Evolutionary conservation across 2,113 vertebrate species (phyloP), one percentile per base, ranked within the genome.

Genomic region (Amphiprion percula): DNA sequence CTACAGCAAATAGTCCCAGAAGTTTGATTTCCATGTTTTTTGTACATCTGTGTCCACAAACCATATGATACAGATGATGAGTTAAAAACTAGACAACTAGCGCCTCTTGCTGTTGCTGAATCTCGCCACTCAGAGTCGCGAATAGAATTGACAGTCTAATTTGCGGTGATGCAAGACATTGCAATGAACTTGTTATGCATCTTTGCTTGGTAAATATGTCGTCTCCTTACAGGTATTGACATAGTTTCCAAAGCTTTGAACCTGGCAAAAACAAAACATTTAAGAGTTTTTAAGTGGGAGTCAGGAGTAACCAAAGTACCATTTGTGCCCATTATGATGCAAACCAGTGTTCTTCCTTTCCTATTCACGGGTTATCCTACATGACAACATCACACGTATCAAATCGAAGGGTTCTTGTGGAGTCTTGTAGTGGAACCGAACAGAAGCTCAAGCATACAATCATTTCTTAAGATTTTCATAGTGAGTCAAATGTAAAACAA

Each of bases 161-260:
- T 88, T 73, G 33, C n/a, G 12, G 68, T 93, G 92, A 94, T 92
- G 92, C 92, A 94, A 94, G 68, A 26, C 61, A 59, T 50, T 71
- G 93, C 87, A 94, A 94, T 53, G 63, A 56, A 66, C 78, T 82
- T 79, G 71, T 90, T 90, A 81, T 87, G 84, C 74, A 68, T 90
- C 80, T 79, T 69, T 62, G 49, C 78, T 79, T 24, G 76, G 75
- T 89, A 91, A 93, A 90, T 82, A 91, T 66, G 61, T 37, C 59
- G 44, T 77, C 86, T 87, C 84, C 86, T 92, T 77, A 88, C 90
- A 93, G 91, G 88, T 93, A 91, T 87, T 92, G 87, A 94, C 87
- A 87, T 46, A 84, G 84, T 83, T 86, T 85, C 58, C 55, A 14
- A 75, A 63, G 87, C 92, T 93, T 93, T 94, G 90, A 93, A 92